Evolutionary conservation across 2,888 invertebrate species (phyloP).

Genomic region (Oxycera nigricornis): DNA sequence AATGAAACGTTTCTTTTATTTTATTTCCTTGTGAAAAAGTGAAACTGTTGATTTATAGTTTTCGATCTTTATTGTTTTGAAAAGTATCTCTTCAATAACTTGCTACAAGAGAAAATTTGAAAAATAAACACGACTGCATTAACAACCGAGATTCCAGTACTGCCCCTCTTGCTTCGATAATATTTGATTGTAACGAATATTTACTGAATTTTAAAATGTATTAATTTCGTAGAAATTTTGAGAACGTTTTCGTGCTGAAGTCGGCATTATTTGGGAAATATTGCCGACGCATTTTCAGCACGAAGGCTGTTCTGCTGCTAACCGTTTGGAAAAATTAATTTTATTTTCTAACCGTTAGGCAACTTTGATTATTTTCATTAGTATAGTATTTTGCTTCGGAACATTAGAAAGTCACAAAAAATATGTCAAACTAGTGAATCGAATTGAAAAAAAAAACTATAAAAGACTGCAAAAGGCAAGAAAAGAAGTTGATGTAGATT

Average conservation of each 20-base stretch:
- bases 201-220: conserved; percentile 28
- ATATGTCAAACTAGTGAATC: conserved; percentile 51
- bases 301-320: conserved; percentile 26
- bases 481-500: conserved; percentile 87
- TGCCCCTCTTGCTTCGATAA: conserved; percentile 51
- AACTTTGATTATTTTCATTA: conserved; percentile 36
- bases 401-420: conserved; percentile 52
- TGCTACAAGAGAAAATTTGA: conserved; percentile 46
- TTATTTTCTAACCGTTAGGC: conserved; percentile 28
- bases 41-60: conserved; percentile 10
- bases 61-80: conserved; percentile 16
- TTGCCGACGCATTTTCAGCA: not conserved
- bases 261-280: conserved; percentile 31
- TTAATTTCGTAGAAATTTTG: conserved; percentile 24
- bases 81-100: conserved; percentile 3
- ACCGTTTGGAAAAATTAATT: conserved; percentile 20
- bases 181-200: conserved; percentile 30
- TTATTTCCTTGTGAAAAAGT: conserved; percentile 14
- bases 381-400: conserved; percentile 40
- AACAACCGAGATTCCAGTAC: conserved; percentile 42
- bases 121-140: conserved; percentile 49
- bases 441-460: conserved; percentile 44
- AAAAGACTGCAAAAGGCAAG: conserved; percentile 31
- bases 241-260: conserved; percentile 19
- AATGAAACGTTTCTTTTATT: conserved; percentile 46